Evolutionary conservation across 2,888 invertebrate species (phyloP).

Genomic region (Dascillus cervinus): DNA sequence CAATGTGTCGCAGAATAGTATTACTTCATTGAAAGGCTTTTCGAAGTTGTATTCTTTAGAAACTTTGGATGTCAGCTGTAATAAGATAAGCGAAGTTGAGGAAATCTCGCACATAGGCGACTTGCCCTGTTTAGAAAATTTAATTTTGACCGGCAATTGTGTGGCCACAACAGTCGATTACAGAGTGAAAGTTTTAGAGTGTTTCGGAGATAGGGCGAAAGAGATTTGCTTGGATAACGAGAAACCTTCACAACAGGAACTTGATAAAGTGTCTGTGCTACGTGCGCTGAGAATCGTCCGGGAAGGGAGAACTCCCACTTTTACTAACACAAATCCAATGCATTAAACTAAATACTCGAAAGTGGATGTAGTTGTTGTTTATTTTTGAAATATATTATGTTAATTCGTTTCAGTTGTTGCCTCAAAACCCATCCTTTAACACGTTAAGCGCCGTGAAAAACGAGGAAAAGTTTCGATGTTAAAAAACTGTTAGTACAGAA

Average conservation of each 20-base stretch:
- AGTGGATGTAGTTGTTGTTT: too few species aligned
- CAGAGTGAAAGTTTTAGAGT: slow-evolving; percentile 79
- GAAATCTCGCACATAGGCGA: slow-evolving; percentile 74
- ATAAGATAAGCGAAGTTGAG: slow-evolving; percentile 69
- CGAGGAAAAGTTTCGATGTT: too few species aligned
- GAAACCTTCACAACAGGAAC: slow-evolving; percentile 75
- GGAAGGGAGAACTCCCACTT: slow-evolving; percentile 54
- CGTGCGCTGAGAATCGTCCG: slow-evolving; percentile 77
- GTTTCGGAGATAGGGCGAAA: slow-evolving; percentile 74
- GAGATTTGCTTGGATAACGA: slow-evolving; percentile 86
- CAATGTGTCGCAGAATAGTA: slow-evolving; percentile 77
- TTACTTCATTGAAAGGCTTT: slow-evolving; percentile 64
- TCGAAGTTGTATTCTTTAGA: slow-evolving; percentile 80
- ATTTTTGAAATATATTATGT: too few species aligned
- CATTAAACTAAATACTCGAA: too few species aligned
- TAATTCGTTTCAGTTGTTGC: too few species aligned
- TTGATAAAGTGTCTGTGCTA: slow-evolving; percentile 86
- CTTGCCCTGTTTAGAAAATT: slow-evolving; percentile 78
- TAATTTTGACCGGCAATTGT: slow-evolving; percentile 84
- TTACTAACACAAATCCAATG: slow-evolving; percentile 25
- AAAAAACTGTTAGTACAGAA: too few species aligned
- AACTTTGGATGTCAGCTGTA: slow-evolving; percentile 78
- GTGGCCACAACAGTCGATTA: slow-evolving; percentile 84
- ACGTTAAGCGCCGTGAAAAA: too few species aligned
- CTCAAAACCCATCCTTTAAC: too few species aligned